A percentile compares a stretch with the other conserved stretches of the same genome.
Conservation (phyloP, 2,888 invertebrate genomes). For the Tenthredo notha region DNA sequence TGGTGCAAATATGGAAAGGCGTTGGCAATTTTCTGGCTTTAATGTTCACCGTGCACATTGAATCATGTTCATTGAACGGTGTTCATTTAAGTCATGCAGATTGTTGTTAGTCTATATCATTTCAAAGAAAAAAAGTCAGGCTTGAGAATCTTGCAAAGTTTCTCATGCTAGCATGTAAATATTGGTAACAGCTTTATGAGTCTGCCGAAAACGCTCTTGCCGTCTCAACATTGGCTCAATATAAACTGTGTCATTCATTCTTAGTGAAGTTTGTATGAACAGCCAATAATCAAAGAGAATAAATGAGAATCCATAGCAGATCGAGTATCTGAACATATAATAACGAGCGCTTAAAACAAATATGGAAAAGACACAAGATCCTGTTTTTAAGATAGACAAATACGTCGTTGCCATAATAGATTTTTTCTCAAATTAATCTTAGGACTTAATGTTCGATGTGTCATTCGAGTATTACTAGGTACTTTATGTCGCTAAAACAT, state of each 20-base stretch:
- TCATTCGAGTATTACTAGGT: not conserved
- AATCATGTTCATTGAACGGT: conserved; percentile 45
- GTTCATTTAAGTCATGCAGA: not conserved
- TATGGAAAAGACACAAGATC: not conserved
- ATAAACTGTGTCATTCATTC: not conserved
- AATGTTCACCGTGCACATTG: conserved; percentile 72
- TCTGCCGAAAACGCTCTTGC: not conserved
- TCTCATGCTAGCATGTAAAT: not conserved
- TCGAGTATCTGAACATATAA: not conserved
- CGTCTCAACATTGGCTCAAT: not conserved
- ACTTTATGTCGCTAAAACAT: not conserved
- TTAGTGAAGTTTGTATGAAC: not conserved
- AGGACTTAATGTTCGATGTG: not conserved
- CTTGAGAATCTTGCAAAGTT: not conserved
- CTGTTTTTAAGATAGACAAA: not conserved
- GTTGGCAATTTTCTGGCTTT: conserved; percentile 93
- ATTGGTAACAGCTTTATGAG: conserved; percentile 14
- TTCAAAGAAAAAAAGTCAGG: not conserved
- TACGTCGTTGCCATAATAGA: conserved; percentile 6
- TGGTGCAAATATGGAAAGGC: conserved; percentile 91
- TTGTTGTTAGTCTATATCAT: not conserved
- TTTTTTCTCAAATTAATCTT: not conserved
- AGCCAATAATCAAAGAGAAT: not conserved
- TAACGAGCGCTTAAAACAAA: not conserved
- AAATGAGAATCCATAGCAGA: not conserved